Base-by-base conservation (phyloP, 1,140 invertebrate genomes). In the Zaprionus africanus region DNA sequence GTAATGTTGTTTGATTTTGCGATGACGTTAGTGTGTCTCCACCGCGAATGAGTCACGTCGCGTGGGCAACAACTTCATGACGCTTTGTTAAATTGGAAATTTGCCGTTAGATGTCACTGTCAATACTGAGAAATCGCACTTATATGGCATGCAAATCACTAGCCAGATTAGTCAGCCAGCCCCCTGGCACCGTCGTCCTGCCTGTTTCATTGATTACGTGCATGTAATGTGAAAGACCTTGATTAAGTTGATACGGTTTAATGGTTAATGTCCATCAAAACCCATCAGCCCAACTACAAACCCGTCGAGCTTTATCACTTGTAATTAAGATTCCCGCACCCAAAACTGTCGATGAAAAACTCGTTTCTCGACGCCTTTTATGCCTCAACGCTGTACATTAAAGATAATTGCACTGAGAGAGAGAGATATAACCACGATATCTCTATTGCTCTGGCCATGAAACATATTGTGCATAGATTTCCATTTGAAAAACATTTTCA, bases 81-180 rank as follows among this genome's bases (percentile, higher is more conserved):
- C 31, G 9, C 31, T 34, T 64, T 61, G 57, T 61, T 22, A 7
- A 36, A 60, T 65, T 66, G 68, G 24, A 24, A 68, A 19, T 51
- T 76, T 51, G 83, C 77, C 77, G 69, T 81, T 84, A 84, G 78
- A 73, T 67, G 66, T 64, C 56, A 36, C 17, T n/a, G 31, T 62
- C 43, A 54, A 51, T 58, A 56, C 19, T 4, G 41, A 17, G 17
- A 38, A 41, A 34, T 15, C 22, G 19, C 51, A 51, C 41, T 38
- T 67, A 69, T 74, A 68, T 64, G 83, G 82, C 80, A 78, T 69
- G 71, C 69, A 79, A 86, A 86, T 82, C 60, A 63, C 61, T 79
- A 78, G 46, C 51, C 22, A 65, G 67, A 82, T 85, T 76, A 57
- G 71, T 86, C 83, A 83, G 19, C 38, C 58, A 66, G n/a, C 26